Evolutionary conservation across 2,113 vertebrate genomes (phyloP).

Genomic region (Plotosus lineatus): DNA sequence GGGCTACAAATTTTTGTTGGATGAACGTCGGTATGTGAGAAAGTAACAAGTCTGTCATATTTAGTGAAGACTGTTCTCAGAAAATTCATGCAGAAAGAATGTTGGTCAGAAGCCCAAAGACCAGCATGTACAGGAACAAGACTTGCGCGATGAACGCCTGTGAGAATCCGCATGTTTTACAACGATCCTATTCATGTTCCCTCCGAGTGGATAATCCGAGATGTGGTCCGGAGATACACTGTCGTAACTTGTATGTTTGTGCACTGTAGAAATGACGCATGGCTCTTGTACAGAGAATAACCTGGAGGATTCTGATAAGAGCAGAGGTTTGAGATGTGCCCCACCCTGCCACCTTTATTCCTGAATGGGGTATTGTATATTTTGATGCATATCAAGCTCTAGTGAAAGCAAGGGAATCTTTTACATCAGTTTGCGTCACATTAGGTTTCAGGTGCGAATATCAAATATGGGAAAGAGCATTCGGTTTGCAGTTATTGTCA

Average conservation of each 20-base stretch:
- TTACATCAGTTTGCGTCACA: background rate
- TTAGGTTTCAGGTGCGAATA: background rate
- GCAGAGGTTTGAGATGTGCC: background rate
- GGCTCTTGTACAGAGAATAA: conserved; percentile 5
- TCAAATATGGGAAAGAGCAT: background rate
- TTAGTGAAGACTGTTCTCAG: background rate
- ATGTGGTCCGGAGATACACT: background rate
- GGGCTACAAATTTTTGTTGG: background rate
- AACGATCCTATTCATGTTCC: background rate
- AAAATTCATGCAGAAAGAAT: conserved; percentile 6
- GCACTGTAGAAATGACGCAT: conserved; percentile 4
- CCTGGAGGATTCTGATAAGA: conserved; percentile 32
- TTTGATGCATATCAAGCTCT: background rate
- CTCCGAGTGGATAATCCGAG: background rate
- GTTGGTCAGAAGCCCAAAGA: background rate
- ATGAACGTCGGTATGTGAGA: background rate
- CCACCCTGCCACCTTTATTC: background rate
- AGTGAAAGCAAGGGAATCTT: background rate
- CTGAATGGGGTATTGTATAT: background rate
- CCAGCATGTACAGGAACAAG: background rate
- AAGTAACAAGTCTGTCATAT: background rate
- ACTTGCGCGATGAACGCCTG: background rate
- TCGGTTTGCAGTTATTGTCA: too few species aligned
- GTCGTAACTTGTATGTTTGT: background rate
- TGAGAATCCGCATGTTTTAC: background rate